Conservation (phyloP, 2,797 vertebrate genomes). For the Gymnopithys bicolor region DNA sequence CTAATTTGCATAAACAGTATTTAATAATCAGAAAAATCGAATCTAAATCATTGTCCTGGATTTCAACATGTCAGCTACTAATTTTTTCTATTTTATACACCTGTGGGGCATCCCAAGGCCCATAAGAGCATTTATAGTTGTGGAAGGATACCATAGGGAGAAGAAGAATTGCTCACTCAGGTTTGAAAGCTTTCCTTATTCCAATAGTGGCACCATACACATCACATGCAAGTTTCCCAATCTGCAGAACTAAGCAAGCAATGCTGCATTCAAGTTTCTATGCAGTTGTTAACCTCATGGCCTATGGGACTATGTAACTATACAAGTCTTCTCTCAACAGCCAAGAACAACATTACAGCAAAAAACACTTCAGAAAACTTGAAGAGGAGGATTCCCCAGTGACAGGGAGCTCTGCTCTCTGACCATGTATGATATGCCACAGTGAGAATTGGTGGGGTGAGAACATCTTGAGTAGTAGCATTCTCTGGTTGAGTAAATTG, state of each 20-base stretch:
- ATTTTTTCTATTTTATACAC: conserved; percentile 4
- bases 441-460: background rate
- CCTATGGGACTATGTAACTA: background rate
- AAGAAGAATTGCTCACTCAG: background rate
- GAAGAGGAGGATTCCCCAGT: background rate
- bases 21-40: background rate
- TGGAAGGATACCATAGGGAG: background rate
- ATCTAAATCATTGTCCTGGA: background rate
- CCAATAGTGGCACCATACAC: background rate
- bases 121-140: background rate
- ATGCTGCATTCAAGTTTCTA: background rate
- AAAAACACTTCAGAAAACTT: background rate
- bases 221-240: background rate
- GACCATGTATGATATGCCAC: background rate
- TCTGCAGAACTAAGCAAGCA: background rate
- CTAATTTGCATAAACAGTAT: background rate
- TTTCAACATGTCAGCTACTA: background rate
- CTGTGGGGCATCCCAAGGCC: background rate
- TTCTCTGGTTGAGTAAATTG: background rate
- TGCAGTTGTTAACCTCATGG: background rate
- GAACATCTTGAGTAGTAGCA: background rate
- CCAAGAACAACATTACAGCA: background rate
- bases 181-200: background rate
- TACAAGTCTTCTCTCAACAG: background rate
- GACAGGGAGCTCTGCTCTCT: background rate